These are phyloP conservation scores for Drosophila birchii DNA, from an alignment of 2,888 invertebrate genomes.

Conservation along the genomic window DNA sequence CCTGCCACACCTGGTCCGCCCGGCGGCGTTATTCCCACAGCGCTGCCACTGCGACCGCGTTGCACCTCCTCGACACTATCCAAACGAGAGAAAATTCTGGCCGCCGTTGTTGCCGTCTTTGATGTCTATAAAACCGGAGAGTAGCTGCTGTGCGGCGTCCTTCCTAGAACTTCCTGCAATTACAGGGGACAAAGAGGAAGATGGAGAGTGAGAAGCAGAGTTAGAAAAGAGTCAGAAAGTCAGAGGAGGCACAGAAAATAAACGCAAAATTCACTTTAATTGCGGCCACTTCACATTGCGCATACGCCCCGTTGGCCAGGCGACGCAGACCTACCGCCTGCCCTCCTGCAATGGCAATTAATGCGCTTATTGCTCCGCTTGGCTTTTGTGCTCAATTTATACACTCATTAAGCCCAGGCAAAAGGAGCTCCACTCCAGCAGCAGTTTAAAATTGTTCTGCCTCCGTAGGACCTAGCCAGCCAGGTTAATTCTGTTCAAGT, in stretches of 20 bases:
- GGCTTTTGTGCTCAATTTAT: constrained; percentile 69
- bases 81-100: constrained; percentile 84
- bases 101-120: constrained; percentile 82
- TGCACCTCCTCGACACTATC: constrained; percentile 84
- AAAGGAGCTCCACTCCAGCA: constrained; percentile 20
- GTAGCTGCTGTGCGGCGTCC: constrained; percentile 25
- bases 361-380: constrained; percentile 67
- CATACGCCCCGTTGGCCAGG: constrained; percentile 53
- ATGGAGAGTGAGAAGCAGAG: not conserved
- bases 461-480: constrained; percentile 1
- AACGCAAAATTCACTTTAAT: constrained; percentile 50
- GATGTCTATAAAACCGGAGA: constrained; percentile 51
- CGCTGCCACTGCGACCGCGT: constrained; percentile 82
- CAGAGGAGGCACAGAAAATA: constrained; percentile 13
- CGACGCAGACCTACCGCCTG: constrained; percentile 13
- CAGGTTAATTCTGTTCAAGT: constrained; percentile 21
- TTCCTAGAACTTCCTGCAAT: constrained; percentile 8
- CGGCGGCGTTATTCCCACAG: constrained; percentile 74
- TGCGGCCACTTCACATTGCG: constrained; percentile 68
- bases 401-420: constrained; percentile 31
- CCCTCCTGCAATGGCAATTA: constrained; percentile 56
- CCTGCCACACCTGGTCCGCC: constrained; percentile 58
- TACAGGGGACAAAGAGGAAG: not conserved
- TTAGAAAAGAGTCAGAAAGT: not conserved
- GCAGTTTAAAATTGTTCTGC: constrained; percentile 19